A percentile compares a stretch with the other conserved stretches of the same genome.
These are phyloP conservation scores for Oncopeltus fasciatus DNA, from an alignment of 1,140 invertebrate genomes.

Conservation along the genomic window DNA sequence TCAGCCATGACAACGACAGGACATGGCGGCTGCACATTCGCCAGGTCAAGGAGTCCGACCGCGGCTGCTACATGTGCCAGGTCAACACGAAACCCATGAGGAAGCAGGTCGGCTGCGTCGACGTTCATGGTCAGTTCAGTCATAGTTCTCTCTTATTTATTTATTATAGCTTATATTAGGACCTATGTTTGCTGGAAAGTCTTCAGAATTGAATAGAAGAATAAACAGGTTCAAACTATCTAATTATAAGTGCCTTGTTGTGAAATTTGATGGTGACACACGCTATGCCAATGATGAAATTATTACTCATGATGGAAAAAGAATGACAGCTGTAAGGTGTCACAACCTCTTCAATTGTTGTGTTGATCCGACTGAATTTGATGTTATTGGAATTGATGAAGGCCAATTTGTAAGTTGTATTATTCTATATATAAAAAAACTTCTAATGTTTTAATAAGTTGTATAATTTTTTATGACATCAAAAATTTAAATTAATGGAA, in stretches of 20 bases:
- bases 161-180: conserved; percentile 41
- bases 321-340: conserved; percentile 35
- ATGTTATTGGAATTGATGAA: conserved; percentile 51
- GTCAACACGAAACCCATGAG: conserved; percentile 81
- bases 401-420: conserved; percentile 44
- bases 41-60: conserved; percentile 52
- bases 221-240: conserved; percentile 43
- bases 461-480: too few species aligned
- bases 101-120: conserved; percentile 71
- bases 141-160: not conserved
- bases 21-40: conserved; percentile 66
- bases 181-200: conserved; percentile 56
- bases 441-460: too few species aligned
- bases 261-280: conserved; percentile 45
- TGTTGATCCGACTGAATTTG: conserved; percentile 28
- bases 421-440: too few species aligned
- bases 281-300: conserved; percentile 36
- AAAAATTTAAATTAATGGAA: too few species aligned
- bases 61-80: conserved; percentile 70
- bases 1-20: conserved; percentile 54
- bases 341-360: conserved; percentile 16
- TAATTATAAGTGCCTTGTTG: conserved; percentile 39
- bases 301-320: conserved; percentile 44
- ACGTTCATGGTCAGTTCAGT: conserved; percentile 42
- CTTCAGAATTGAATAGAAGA: conserved; percentile 47